Evolutionary conservation across 1,140 invertebrate species (phyloP).

Genomic region (Musca vetustissima): DNA sequence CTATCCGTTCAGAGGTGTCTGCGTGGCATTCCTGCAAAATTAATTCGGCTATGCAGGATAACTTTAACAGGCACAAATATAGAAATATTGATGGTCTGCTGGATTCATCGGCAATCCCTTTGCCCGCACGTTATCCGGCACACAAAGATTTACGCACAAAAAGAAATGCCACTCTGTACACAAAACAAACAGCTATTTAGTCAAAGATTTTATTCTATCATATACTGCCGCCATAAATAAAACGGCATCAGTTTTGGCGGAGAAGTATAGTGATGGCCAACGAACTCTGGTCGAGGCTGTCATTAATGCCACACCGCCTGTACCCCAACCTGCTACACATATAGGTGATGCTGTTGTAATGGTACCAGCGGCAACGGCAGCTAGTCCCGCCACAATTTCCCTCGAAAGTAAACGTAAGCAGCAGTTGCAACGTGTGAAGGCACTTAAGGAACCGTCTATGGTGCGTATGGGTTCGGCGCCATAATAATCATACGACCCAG

Average conservation of each 20-base stretch:
- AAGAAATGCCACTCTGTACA: slow-evolving; percentile 42
- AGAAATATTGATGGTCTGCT: not conserved
- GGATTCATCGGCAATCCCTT: too few species aligned
- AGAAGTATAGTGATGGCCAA: not conserved
- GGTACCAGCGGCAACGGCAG: slow-evolving; percentile 4
- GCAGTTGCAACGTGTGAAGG: slow-evolving; percentile 34
- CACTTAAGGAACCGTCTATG: slow-evolving; percentile 34
- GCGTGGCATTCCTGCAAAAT: too few species aligned
- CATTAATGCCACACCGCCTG: not conserved
- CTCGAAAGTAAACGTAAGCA: slow-evolving; percentile 31
- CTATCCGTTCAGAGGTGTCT: too few species aligned
- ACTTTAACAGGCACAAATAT: slow-evolving; percentile 12
- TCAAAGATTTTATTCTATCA: slow-evolving; percentile 3
- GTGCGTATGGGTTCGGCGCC: slow-evolving; percentile 37
- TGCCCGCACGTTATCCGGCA: too few species aligned
- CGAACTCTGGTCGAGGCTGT: slow-evolving; percentile 26
- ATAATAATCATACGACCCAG: slow-evolving; percentile 4
- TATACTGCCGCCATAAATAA: too few species aligned
- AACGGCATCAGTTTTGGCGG: not conserved
- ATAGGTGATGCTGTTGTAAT: not conserved
- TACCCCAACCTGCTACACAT: not conserved
- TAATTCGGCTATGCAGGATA: too few species aligned
- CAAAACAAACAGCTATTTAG: slow-evolving; percentile 47
- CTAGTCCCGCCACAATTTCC: slow-evolving; percentile 1
- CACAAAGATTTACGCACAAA: slow-evolving; percentile 29